Base-by-base conservation (phyloP, 1,140 invertebrate species). In the Drosophila pseudoobscura region DNA sequence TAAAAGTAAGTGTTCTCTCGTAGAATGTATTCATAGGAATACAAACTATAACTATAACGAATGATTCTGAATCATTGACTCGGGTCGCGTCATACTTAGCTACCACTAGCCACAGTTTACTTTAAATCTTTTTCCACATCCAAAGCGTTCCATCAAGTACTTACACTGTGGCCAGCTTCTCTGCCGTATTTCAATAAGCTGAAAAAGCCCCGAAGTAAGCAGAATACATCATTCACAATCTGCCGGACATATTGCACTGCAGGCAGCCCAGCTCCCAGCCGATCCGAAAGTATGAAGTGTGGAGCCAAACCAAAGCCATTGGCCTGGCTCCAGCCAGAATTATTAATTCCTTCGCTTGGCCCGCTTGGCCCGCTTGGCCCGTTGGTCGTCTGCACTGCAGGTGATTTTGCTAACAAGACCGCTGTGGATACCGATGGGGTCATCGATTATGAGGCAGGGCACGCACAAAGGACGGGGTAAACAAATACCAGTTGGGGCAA, bases 371-470 rank as follows among this genome's bases (percentile, higher is more conserved):
- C 59, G 51, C 59, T 17, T 17, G 17, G 0, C 17, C 17, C 17
- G 17, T 75, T 51, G 52, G 59, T 47, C 64, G 63, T 68, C 70
- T 54, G 77, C 80, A 70, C 80, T 80, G 80, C 80, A 84, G 80
- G 80, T 80, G 77, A 87, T 84, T 80, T 80, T 59, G 80, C 77
- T 84, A 80, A 84, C 79, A 83, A 75, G 61, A 75, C 62, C 54
- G 63, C 66, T 69, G 63, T 69, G 66, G 43, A 45, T 59, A 55
- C 46, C 65, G 52, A 47, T 51, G 82, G 75, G 80, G 45, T 53
- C 35, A 54, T 44, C 46, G 77, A 15, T 59, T 56, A 73, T 35
- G 49, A 50, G 43, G 44, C 4, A 1, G 9, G 31, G 58, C 9
- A 56, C 31, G 62, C 57, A 35, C 51, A 13, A 29, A 57, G 53